Evolutionary conservation across 2,113 vertebrate genomes (phyloP).

Genomic region (Neolamprologus longior): DNA sequence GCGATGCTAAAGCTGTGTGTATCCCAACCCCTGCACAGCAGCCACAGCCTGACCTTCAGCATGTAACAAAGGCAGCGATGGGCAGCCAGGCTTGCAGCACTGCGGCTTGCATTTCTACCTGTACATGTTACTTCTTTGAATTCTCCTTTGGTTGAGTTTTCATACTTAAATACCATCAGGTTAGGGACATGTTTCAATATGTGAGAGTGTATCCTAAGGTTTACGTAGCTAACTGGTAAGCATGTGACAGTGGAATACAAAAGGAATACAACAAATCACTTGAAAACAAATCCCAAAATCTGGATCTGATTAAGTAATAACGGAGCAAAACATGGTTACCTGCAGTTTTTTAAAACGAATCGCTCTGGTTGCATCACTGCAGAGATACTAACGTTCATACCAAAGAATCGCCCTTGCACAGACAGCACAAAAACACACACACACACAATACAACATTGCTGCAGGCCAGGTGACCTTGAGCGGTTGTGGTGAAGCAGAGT

Average conservation of each 20-base stretch:
- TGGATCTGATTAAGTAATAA: background rate
- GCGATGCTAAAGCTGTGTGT: background rate
- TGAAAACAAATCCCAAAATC: background rate
- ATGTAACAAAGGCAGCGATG: background rate
- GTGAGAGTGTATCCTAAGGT: background rate
- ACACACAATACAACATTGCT: background rate
- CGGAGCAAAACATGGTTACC: background rate
- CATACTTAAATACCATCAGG: background rate
- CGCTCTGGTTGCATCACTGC: background rate
- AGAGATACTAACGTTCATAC: background rate
- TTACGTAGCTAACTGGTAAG: background rate
- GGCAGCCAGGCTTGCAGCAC: background rate
- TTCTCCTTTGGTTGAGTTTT: background rate
- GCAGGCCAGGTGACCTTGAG: constrained; percentile 29
- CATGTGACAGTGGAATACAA: background rate
- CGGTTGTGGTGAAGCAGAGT: background rate
- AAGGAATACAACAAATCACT: background rate
- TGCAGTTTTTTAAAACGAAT: background rate
- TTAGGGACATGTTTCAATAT: background rate
- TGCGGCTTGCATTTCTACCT: background rate
- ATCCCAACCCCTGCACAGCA: background rate
- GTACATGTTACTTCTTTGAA: background rate
- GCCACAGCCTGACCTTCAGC: background rate
- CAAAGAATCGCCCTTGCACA: background rate
- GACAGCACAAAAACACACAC: background rate